These are phyloP conservation scores for Bubo blakistoni DNA, from an alignment of 2,113 vertebrate genomes.

Conservation along the genomic window DNA sequence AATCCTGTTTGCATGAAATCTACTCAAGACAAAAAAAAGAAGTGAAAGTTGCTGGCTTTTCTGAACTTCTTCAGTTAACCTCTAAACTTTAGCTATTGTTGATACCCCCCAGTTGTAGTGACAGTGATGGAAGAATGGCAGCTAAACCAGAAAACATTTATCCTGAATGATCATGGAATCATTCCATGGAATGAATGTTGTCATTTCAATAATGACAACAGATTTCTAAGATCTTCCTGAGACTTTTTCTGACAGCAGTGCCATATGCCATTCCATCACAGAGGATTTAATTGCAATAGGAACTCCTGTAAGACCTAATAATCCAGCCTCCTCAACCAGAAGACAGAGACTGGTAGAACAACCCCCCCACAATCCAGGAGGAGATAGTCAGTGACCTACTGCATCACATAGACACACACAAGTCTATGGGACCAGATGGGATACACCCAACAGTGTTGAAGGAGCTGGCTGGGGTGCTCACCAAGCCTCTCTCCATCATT, in stretches of 20 bases:
- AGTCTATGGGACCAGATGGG: too few species aligned
- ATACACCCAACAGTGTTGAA: too few species aligned
- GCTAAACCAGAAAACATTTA: background rate
- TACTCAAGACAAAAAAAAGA: background rate
- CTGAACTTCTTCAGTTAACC: background rate
- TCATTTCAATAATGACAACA: background rate
- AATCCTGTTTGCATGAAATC: background rate
- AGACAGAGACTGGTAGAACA: too few species aligned
- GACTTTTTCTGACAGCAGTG: background rate
- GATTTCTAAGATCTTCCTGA: background rate
- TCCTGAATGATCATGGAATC: background rate
- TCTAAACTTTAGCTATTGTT: background rate
- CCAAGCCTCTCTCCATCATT: too few species aligned
- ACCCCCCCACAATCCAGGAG: too few species aligned
- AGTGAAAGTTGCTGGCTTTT: background rate
- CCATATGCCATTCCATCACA: background rate
- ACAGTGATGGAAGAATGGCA: background rate
- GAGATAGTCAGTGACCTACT: too few species aligned
- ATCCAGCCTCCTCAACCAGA: too few species aligned
- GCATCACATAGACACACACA: too few species aligned
- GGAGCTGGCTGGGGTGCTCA: too few species aligned
- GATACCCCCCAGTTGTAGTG: background rate
- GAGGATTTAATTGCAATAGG: background rate
- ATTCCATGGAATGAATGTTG: too few species aligned
- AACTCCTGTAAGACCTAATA: background rate